A percentile compares a stretch with the other conserved stretches of the same genome.
Evolutionary conservation across 2,888 invertebrate species (phyloP).

Genomic region (Mechanitis messenoides): DNA sequence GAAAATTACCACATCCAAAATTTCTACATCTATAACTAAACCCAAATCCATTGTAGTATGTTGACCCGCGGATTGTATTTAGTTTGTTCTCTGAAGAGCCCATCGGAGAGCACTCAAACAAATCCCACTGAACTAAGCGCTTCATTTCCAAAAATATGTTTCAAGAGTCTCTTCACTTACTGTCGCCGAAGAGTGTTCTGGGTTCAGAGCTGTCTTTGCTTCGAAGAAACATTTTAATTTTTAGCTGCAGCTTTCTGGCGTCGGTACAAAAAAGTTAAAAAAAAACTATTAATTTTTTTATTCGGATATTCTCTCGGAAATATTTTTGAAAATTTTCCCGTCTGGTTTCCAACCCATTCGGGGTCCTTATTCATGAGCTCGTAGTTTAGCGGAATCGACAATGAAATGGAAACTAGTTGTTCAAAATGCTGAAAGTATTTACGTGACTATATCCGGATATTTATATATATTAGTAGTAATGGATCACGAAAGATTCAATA

Average conservation of each 20-base stretch:
- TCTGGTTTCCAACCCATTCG: too few relatives aligned
- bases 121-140: slow-evolving; percentile 42
- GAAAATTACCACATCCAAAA: slow-evolving; percentile 18
- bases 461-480: too few relatives aligned
- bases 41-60: slow-evolving; percentile 28
- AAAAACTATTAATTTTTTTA: too few relatives aligned
- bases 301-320: too few relatives aligned
- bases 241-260: not conserved
- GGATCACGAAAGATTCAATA: too few relatives aligned
- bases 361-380: too few relatives aligned
- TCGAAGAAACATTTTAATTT: not conserved
- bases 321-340: too few relatives aligned
- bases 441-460: too few relatives aligned
- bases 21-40: slow-evolving; percentile 8
- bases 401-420: too few relatives aligned
- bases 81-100: slow-evolving; percentile 38
- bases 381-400: too few relatives aligned
- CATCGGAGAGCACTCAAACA: slow-evolving; percentile 37
- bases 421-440: too few relatives aligned
- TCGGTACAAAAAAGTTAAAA: too few relatives aligned
- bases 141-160: slow-evolving; percentile 54
- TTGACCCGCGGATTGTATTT: slow-evolving; percentile 38
- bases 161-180: slow-evolving; percentile 38
- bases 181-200: slow-evolving; percentile 27
- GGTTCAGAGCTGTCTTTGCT: not conserved